These are phyloP conservation scores for Lithobates pipiens DNA, from an alignment of 2,797 vertebrate species.

Conservation along the genomic window DNA sequence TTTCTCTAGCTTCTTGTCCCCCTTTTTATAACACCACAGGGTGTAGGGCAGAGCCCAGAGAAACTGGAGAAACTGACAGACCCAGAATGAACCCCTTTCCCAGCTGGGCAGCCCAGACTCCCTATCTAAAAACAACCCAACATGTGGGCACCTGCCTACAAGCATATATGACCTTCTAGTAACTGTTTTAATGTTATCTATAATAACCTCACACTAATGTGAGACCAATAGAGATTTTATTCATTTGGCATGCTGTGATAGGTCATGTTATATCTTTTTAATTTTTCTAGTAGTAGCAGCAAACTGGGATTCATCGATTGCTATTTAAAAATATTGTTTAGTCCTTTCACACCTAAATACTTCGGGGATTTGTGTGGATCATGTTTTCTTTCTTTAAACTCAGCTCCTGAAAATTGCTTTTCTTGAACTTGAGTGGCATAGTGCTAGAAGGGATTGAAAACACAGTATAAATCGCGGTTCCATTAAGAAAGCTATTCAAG, in stretches of 20 bases:
- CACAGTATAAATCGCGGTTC: not conserved
- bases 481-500: not conserved
- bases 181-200: not conserved
- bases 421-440: conserved; percentile 8
- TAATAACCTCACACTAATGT: not conserved
- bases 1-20: too few relatives aligned
- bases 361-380: not conserved
- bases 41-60: too few relatives aligned
- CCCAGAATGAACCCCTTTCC: too few relatives aligned
- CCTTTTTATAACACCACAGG: too few relatives aligned
- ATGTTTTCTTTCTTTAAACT: conserved; percentile 4
- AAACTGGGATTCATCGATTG: not conserved
- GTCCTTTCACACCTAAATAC: conserved; percentile 14
- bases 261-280: not conserved
- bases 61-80: too few relatives aligned
- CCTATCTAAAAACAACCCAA: too few relatives aligned
- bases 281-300: not conserved
- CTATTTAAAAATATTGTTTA: not conserved
- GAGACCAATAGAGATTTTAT: not conserved
- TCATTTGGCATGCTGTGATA: not conserved
- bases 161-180: too few relatives aligned
- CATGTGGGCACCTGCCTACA: too few relatives aligned
- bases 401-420: conserved; percentile 15
- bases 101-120: too few relatives aligned
- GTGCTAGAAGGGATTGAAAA: conserved; percentile 1